Evolutionary conservation across 2,888 invertebrate species (phyloP), one percentile per base, ranked within the genome.

Genomic region (Fragum fragum): DNA sequence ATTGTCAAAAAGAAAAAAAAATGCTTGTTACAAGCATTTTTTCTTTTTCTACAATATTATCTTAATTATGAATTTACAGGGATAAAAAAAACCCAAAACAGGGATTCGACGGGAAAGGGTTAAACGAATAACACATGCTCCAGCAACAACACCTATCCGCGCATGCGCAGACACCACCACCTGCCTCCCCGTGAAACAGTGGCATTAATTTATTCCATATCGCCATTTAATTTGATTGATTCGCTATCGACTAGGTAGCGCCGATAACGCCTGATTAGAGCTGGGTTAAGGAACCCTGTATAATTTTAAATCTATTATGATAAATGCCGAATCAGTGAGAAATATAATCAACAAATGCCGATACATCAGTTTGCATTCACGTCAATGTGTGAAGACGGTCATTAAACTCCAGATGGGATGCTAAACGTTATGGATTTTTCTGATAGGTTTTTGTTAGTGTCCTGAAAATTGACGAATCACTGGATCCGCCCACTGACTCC

Each of bases 131-230:
- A 39, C 76, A 76, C 77, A 77, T 79, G 79, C 73, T 76, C 74
- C 72, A 36, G 55, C 76, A 79, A 76, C n/a, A 55, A 23, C 16
- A 47, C 1, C 26, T n/a, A 14, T 21, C 55, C 42, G 61, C 53
- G 63, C 73, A 66, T 77, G 78, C 78, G 72, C 76, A 73, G 68
- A 32, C n/a, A n/a, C 61, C 6, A 18, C 61, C 74, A 71, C 71
- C 76, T 73, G 59, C 47, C 70, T 72, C 73, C 23, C 71, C 72
- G 75, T 59, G 72, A 68, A 61, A 47, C 53, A 47, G 47, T 80
- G 83, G 59, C 83, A 80, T 63, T 77, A 77, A 83, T 83, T 80
- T 75, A 69, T 80, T 75, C 83, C 75, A 75, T 61, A 83, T 80
- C 75, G 70, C 52, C 42, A 53, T 75, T 78, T 83, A 83, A 83